phyloP scores from a whole-genome alignment of 2,797 vertebrate genomes.

The Falco cherrug region DNA sequence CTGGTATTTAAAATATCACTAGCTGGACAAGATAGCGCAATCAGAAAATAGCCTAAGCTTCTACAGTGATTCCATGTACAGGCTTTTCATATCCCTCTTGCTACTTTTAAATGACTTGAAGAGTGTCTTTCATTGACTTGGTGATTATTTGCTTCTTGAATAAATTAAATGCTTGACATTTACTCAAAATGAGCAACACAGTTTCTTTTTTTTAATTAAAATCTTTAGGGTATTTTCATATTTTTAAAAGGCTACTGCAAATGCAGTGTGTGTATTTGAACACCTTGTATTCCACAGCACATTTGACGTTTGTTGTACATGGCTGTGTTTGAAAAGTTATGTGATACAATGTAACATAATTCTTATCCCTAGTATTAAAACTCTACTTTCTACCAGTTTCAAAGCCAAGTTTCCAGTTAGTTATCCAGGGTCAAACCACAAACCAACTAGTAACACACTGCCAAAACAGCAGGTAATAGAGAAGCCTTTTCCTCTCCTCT shows the following conservation, averaged over 20 bases:
- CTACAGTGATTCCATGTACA: not conserved
- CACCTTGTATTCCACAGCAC: not conserved
- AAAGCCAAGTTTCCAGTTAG: not conserved
- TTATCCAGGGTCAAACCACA: not conserved
- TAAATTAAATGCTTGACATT: not conserved
- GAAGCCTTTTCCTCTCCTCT: not conserved
- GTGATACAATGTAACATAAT: accelerated
- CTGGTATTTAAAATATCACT: conserved; percentile 52
- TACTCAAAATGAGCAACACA: not conserved
- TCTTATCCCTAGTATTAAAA: accelerated
- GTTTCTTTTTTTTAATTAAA: not conserved
- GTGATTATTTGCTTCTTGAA: not conserved
- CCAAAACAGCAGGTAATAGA: not conserved
- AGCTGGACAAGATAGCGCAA: conserved; percentile 35
- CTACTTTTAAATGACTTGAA: not conserved
- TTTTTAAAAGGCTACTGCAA: not conserved
- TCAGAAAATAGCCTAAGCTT: conserved; percentile 51
- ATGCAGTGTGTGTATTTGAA: not conserved
- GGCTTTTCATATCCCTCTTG: not conserved
- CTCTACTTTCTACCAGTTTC: not conserved
- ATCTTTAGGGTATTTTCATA: not conserved
- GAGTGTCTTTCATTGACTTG: not conserved
- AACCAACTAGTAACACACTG: not conserved
- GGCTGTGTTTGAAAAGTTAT: not conserved
- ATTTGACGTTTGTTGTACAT: accelerated